Evolutionary conservation across 92 coral and sea anemone genomes (phyloP), one percentile per base, ranked within the genome.

Genomic region (Parazoanthus atlanticus): DNA sequence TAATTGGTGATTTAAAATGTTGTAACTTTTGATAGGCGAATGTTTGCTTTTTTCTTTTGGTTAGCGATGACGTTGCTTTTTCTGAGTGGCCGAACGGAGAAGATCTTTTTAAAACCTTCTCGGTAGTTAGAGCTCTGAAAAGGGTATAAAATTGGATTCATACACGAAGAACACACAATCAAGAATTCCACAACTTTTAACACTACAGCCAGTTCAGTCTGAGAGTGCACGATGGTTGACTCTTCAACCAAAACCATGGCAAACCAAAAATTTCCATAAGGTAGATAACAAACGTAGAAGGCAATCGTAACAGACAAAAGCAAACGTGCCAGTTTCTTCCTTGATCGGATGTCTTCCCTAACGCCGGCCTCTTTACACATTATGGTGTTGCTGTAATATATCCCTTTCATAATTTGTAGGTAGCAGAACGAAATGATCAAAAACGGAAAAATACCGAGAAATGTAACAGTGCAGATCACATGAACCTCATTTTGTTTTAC

Each of bases 91-190:
- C 26, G 28, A 61, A 61, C 15, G 12, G 43, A 16, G 46, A 29
- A 90, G 15, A 85, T 3, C 23, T 89, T 80, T 77, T 77, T 94
- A 47, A 94, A 91, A 33, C 98, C 95, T 76, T 90, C 90, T 58
- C 93, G 41, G 49, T 94, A 94, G 75, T 94, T 94, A 6, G 95
- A 93, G 78, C 94, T 94, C 23, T 94, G 98, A 78, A 94, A 94
- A 11, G 93, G 95, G 86, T 93, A 93, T 43, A 94, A 77, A 70
- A 94, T 40, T 15, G 98, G 98, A 79, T 94, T 94, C 26, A 94
- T 66, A 65, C 92, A 76, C 21, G 95, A 94, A 65, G 94, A 93
- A 46, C 88, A 94, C 29, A 88, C 89, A 21, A 94, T 65, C 23
- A 92, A 76, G 43, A 94, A 87, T 82, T 94, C 97, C 5, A 90